Percentiles rank a stretch among this genome's conserved stretches.
Evolutionary conservation across 2,113 vertebrate genomes (phyloP).

Genomic region (Sisor rabdophorus): DNA sequence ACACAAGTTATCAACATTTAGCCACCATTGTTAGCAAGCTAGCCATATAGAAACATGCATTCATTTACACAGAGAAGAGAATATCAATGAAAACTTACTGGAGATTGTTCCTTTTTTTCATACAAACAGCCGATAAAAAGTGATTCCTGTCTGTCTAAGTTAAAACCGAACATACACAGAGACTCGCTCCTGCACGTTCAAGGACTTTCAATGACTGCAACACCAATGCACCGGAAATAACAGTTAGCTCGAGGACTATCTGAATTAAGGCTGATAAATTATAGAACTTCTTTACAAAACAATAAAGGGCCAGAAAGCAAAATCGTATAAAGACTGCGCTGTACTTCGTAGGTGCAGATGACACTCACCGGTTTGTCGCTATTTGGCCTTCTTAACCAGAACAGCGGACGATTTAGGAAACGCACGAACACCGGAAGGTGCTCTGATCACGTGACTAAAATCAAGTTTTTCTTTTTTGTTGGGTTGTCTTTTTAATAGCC

Average conservation of each 20-base stretch:
- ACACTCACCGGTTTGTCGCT: constrained; percentile 62
- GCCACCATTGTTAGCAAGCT: not conserved
- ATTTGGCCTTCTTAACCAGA: constrained; percentile 72
- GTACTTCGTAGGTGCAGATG: not conserved
- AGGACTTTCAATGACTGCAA: constrained; percentile 57
- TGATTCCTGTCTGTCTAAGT: no score
- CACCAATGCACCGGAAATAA: not conserved
- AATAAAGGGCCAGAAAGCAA: not conserved
- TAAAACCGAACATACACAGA: not conserved
- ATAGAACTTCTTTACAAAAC: no score
- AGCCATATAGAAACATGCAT: not conserved
- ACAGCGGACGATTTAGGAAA: constrained; percentile 59
- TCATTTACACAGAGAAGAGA: not conserved
- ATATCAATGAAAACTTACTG: no score
- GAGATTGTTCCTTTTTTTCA: not conserved
- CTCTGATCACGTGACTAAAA: not conserved
- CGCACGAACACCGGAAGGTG: constrained; percentile 50
- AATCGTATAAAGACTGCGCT: not conserved
- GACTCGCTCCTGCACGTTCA: constrained; percentile 40
- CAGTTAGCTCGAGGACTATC: not conserved
- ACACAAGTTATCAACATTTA: not conserved
- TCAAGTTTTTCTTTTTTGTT: not conserved
- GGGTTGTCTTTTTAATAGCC: not conserved
- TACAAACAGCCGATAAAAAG: not conserved
- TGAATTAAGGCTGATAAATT: not conserved